Conservation (phyloP, 2,113 vertebrate genomes). For the Mesembrinibis cayennensis region DNA sequence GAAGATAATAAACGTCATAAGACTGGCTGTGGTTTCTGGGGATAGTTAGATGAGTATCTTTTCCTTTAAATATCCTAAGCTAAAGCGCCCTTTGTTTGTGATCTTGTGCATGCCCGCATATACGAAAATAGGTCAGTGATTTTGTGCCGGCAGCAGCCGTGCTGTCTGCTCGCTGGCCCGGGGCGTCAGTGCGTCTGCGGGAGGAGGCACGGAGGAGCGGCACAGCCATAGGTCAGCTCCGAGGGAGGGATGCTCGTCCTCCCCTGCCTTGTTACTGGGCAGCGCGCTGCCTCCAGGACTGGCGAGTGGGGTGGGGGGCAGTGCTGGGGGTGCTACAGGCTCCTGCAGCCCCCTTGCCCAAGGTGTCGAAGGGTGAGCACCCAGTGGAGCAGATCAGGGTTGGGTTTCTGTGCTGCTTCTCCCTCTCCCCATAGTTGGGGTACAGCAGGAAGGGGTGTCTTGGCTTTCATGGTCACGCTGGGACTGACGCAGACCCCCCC, state of each 20-base stretch:
- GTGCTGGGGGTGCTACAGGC: background rate
- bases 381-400: fast-evolving
- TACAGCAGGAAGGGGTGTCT: background rate
- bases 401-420: background rate
- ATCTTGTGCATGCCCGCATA: background rate
- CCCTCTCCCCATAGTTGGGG: fast-evolving
- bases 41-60: background rate
- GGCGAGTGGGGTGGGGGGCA: fast-evolving
- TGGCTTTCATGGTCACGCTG: background rate
- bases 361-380: fast-evolving
- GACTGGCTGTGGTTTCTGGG: background rate
- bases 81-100: background rate
- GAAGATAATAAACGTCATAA: background rate
- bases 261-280: background rate
- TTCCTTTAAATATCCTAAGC: constrained; percentile 35
- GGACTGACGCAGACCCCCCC: background rate
- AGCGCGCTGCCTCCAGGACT: fast-evolving
- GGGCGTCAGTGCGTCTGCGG: background rate
- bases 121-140: constrained; percentile 41
- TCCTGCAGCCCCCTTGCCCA: background rate
- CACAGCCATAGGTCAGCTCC: background rate
- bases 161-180: background rate
- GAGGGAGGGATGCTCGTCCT: background rate
- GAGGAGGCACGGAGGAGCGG: background rate
- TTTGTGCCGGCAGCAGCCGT: background rate